Evolutionary conservation across 1,140 invertebrate species (phyloP), one percentile per base, ranked within the genome.

Genomic region (Oedothorax gibbosus): DNA sequence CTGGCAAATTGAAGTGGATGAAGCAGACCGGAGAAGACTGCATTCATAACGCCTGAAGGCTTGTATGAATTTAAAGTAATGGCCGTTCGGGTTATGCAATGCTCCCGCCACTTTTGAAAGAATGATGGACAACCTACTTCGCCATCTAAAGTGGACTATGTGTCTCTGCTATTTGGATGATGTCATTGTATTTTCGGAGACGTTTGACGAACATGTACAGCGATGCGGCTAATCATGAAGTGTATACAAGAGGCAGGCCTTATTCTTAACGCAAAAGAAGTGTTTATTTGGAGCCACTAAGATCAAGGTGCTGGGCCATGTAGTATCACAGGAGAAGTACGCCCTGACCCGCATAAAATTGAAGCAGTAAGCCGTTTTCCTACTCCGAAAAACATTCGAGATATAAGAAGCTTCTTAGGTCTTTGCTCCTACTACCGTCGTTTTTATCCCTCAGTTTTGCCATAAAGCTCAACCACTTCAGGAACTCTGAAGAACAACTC

Each of bases 21-120:
- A 87, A 53, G 87, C 88, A 4, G 88, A 89, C 79, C 89, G 60
- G 87, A 89, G 76, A 92, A 91, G 78, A 90, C 91, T 4, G 90
- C 91, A 0, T 92, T 92, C 86, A 64, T 78, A 15, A 72, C 50
- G 3, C 15, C 50, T 3, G 6, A 72, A 20, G 18, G 18, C 8
- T 49, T 54, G 15, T 90, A 86, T 68, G 86, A 90, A 75, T 92
- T 91, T 82, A 87, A 80, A 8, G 77, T 89, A 0, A 88, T 90
- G n/a, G 78, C 89, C 89, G 6, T 91, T 90, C 80, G 90, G 90
- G 0, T 86, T 91, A 35, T 85, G 75, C 20, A 89, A 88, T 85
- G 88, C 89, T 10, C 87, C 88, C n/a, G 86, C 87, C 8, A 89
- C 88, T 8, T 91, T 90, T 80, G 87, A 90, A 54, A 54, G 88